Percentiles rank a stretch among this genome's conserved stretches.
These are phyloP conservation scores for Aphidoletes aphidimyza DNA, from an alignment of 2,888 invertebrate genomes.

Conservation along the genomic window DNA sequence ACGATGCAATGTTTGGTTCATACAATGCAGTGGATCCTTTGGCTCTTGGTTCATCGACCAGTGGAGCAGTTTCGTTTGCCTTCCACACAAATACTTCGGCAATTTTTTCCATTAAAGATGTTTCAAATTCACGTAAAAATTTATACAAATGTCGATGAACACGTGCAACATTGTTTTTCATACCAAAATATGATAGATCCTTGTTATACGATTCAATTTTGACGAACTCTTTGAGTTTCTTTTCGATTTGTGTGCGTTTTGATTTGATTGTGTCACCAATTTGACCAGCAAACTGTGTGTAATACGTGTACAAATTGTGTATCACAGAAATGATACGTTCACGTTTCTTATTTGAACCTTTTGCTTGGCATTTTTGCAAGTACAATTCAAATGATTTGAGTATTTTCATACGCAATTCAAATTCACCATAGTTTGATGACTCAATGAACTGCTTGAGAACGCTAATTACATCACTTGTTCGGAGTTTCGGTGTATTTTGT, in stretches of 20 bases:
- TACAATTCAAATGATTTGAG: slow-evolving; percentile 86
- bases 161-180: slow-evolving; percentile 88
- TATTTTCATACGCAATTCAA: slow-evolving; percentile 79
- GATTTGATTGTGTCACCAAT: slow-evolving; percentile 75
- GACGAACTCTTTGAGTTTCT: slow-evolving; percentile 90
- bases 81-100: slow-evolving; percentile 65
- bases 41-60: slow-evolving; percentile 61
- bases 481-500: slow-evolving; percentile 60
- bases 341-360: background rate
- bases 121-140: slow-evolving; percentile 86
- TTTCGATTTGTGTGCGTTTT: slow-evolving; percentile 85
- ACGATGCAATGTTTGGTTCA: slow-evolving; percentile 62
- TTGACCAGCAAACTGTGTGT: slow-evolving; percentile 78
- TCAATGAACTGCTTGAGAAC: slow-evolving; percentile 85
- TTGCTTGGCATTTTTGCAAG: slow-evolving; percentile 67
- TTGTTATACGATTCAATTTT: slow-evolving; percentile 95
- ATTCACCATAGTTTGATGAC: slow-evolving; percentile 85
- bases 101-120: slow-evolving; percentile 66
- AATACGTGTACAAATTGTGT: slow-evolving; percentile 87
- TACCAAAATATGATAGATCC: slow-evolving; percentile 93
- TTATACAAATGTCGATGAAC: slow-evolving; percentile 89
- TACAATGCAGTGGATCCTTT: slow-evolving; percentile 63
- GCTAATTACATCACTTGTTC: slow-evolving; percentile 64
- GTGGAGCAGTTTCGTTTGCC: slow-evolving; percentile 56
- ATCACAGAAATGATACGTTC: slow-evolving; percentile 71